Conservation (phyloP, 1,140 invertebrate genomes). For the Sminthurinus signatus region DNA sequence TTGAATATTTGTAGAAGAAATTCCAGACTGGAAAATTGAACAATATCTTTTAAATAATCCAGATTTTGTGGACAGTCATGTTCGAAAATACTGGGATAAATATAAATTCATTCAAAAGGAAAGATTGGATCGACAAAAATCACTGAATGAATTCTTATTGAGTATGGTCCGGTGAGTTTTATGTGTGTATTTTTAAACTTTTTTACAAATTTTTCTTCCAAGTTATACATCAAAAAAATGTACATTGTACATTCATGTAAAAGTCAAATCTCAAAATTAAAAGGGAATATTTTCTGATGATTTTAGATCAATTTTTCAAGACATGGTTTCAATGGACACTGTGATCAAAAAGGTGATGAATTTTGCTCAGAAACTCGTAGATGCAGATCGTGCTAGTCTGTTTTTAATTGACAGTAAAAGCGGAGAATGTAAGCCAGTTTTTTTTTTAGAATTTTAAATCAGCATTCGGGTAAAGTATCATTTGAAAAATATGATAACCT, state of each 20-base stretch:
- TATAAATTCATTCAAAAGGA: slow-evolving; percentile 42
- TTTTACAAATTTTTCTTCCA: background rate
- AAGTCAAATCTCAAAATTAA: no score
- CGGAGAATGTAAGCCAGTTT: no score
- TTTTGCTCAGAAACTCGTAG: slow-evolving; percentile 69
- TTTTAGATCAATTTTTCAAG: slow-evolving; percentile 64
- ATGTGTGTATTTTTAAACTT: background rate
- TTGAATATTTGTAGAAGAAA: background rate
- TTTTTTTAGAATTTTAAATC: no score
- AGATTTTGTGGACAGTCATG: slow-evolving; percentile 13
- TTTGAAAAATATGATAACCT: no score
- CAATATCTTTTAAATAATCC: slow-evolving; percentile 10
- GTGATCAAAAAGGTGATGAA: slow-evolving; percentile 77
- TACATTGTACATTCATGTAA: background rate
- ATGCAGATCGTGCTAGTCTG: slow-evolving; percentile 70
- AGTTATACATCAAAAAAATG: background rate
- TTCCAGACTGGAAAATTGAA: slow-evolving; percentile 8
- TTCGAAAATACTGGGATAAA: slow-evolving; percentile 2
- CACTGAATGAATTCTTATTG: slow-evolving; percentile 55
- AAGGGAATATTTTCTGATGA: no score
- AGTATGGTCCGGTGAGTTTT: slow-evolving; percentile 53
- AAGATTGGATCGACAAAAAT: slow-evolving; percentile 50
- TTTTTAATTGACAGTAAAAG: slow-evolving; percentile 66
- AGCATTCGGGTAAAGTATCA: no score
- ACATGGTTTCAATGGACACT: slow-evolving; percentile 75